phyloP scores from a whole-genome alignment of 2,797 vertebrate species.

The Scomberomorus guttatus region DNA sequence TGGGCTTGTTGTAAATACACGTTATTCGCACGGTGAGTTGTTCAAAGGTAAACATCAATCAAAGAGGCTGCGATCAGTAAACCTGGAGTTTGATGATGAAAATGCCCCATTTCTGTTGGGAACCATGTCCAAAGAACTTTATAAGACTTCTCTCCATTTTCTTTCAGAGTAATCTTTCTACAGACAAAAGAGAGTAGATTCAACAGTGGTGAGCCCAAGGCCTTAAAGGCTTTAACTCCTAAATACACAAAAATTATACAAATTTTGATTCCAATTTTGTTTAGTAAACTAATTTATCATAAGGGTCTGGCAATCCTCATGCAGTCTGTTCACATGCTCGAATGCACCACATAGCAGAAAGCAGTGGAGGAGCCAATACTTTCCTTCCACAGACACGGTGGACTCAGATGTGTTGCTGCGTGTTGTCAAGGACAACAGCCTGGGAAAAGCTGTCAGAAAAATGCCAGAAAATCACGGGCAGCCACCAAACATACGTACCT shows the following conservation, averaged over 20 bases:
- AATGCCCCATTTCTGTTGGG: not conserved
- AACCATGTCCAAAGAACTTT: not conserved
- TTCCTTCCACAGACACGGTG: conserved; percentile 37
- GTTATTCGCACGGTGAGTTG: too few relatives aligned
- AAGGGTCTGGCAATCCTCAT: not conserved
- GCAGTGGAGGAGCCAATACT: conserved; percentile 3
- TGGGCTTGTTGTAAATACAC: not conserved
- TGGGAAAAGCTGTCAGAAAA: conserved; percentile 61
- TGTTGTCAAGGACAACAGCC: conserved; percentile 58
- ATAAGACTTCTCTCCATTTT: too few relatives aligned
- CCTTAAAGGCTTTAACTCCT: too few relatives aligned
- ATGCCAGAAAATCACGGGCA: conserved; percentile 40
- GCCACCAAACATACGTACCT: conserved; percentile 43
- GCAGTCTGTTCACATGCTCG: not conserved
- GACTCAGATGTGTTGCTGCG: conserved; percentile 39
- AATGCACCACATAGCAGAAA: conserved; percentile 18
- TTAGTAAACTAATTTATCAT: not conserved
- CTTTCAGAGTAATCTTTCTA: not conserved
- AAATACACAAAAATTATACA: not conserved
- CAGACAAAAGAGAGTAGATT: not conserved
- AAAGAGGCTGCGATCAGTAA: not conserved
- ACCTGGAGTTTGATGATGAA: not conserved
- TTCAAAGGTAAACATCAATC: not conserved
- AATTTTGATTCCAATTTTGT: too few relatives aligned
- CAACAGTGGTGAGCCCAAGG: not conserved